phyloP scores from a whole-genome alignment of 1,140 invertebrate genomes.

The Drosophila sulfurigaster region DNA sequence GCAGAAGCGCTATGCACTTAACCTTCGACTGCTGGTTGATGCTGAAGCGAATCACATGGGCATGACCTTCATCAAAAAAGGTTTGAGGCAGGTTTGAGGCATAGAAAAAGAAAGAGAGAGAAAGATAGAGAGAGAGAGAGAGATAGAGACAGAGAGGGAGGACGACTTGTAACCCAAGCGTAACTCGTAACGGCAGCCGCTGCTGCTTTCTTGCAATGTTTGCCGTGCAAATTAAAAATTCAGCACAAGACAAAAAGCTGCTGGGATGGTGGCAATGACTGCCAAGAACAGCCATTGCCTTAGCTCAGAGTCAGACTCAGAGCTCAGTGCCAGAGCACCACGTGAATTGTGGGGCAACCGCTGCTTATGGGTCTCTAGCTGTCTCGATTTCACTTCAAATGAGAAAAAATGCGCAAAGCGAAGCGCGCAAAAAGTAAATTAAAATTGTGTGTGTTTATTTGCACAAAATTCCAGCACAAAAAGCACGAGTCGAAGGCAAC shows the following conservation, averaged over 20 bases:
- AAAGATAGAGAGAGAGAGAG: too few relatives aligned
- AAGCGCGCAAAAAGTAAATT: conserved; percentile 77
- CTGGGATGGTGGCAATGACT: conserved; percentile 50
- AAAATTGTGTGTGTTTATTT: conserved; percentile 81
- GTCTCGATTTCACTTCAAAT: conserved; percentile 80
- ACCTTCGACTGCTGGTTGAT: conserved; percentile 60
- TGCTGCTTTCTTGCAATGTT: conserved; percentile 55
- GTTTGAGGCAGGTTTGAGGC: neutral
- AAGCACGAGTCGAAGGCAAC: conserved; percentile 35
- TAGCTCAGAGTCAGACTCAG: conserved; percentile 6
- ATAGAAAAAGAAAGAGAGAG: too few relatives aligned
- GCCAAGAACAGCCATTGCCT: conserved; percentile 20
- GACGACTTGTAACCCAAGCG: conserved; percentile 25
- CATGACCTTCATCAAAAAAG: conserved; percentile 46
- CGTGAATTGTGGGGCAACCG: conserved; percentile 55
- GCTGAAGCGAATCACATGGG: conserved; percentile 36
- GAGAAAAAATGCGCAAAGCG: conserved; percentile 59
- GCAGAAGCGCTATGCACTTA: conserved; percentile 63
- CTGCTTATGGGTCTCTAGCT: conserved; percentile 74
- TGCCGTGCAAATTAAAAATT: conserved; percentile 80
- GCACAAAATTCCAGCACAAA: conserved; percentile 56
- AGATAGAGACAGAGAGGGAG: neutral
- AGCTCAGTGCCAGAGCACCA: conserved; percentile 29
- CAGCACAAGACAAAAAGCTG: conserved; percentile 67
- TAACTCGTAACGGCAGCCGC: conserved; percentile 9